phyloP scores from a whole-genome alignment of 2,113 vertebrate species.

The Phycodurus eques region DNA sequence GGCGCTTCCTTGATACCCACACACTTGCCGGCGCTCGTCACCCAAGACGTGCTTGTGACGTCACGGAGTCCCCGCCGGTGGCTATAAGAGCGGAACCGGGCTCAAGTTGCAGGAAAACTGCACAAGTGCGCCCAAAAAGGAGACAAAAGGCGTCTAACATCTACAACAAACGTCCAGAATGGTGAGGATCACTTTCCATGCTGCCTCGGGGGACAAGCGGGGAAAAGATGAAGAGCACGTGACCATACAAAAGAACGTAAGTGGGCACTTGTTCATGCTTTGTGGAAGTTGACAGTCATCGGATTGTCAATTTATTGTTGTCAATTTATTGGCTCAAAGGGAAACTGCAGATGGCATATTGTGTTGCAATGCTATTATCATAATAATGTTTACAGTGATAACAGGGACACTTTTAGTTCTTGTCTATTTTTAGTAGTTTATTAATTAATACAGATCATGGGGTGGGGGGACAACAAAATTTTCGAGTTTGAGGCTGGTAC shows the following conservation, averaged over 20 bases:
- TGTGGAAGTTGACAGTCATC: too few relatives aligned
- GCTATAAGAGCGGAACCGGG: constrained; percentile 49
- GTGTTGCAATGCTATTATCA: too few relatives aligned
- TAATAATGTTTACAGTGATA: too few relatives aligned
- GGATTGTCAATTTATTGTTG: too few relatives aligned
- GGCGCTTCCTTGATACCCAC: constrained; percentile 62
- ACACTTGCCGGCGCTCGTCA: constrained; percentile 57
- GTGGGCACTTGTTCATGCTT: constrained; percentile 28
- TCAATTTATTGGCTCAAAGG: too few relatives aligned
- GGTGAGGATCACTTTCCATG: constrained; percentile 90
- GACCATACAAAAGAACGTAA: constrained; percentile 76
- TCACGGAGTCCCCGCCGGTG: constrained; percentile 61
- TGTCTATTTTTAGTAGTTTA: too few relatives aligned
- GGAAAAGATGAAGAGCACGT: constrained; percentile 78
- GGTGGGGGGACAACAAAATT: too few relatives aligned
- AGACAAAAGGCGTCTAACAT: constrained; percentile 6
- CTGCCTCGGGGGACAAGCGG: constrained; percentile 77
- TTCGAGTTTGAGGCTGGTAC: too few relatives aligned
- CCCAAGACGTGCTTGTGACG: constrained; percentile 61
- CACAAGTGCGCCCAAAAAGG: constrained; percentile 12
- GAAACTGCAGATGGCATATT: too few relatives aligned
- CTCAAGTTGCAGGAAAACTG: neutral
- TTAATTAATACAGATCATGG: too few relatives aligned
- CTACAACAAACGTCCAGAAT: constrained; percentile 60
- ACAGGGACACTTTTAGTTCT: too few relatives aligned